A percentile compares a stretch with the other conserved stretches of the same genome.
Conservation (phyloP, 1,140 invertebrate species). For the Papilio machaon region DNA sequence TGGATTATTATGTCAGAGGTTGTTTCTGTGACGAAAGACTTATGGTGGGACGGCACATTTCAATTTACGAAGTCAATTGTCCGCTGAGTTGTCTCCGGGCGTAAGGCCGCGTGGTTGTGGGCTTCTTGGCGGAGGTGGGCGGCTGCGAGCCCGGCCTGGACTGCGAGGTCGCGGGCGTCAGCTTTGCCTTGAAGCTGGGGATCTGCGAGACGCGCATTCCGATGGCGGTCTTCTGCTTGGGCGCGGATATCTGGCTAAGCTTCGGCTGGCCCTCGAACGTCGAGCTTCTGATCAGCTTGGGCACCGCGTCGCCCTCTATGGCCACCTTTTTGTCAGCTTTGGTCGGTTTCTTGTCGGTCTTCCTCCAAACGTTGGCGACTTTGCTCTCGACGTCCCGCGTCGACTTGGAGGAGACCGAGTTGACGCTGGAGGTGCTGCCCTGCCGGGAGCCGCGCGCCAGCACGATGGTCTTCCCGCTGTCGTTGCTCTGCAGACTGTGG, state of each 20-base stretch:
- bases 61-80: slow-evolving; percentile 55
- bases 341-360: slow-evolving; percentile 86
- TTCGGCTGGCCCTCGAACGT: slow-evolving; percentile 87
- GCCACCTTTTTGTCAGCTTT: slow-evolving; percentile 86
- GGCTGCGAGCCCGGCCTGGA: slow-evolving; percentile 35
- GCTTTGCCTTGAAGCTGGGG: slow-evolving; percentile 64
- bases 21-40: not conserved
- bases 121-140: slow-evolving; percentile 42
- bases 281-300: slow-evolving; percentile 85
- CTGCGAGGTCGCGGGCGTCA: slow-evolving; percentile 50
- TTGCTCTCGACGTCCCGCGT: slow-evolving; percentile 91
- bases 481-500: slow-evolving; percentile 83
- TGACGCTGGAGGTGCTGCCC: slow-evolving; percentile 84
- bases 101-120: slow-evolving; percentile 53
- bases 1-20: not conserved
- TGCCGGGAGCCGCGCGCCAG: slow-evolving; percentile 75
- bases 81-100: slow-evolving; percentile 60
- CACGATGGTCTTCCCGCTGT: slow-evolving; percentile 76
- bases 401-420: slow-evolving; percentile 81
- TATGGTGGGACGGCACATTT: slow-evolving; percentile 21
- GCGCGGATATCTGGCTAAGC: slow-evolving; percentile 57
- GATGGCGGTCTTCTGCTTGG: slow-evolving; percentile 78
- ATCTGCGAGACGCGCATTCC: slow-evolving; percentile 76
- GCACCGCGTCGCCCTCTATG: slow-evolving; percentile 78
- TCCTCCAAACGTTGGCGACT: slow-evolving; percentile 94